Evolutionary conservation across 2,113 vertebrate genomes (phyloP), one percentile per base, ranked within the genome.

Genomic region (Ochotona princeps): DNA sequence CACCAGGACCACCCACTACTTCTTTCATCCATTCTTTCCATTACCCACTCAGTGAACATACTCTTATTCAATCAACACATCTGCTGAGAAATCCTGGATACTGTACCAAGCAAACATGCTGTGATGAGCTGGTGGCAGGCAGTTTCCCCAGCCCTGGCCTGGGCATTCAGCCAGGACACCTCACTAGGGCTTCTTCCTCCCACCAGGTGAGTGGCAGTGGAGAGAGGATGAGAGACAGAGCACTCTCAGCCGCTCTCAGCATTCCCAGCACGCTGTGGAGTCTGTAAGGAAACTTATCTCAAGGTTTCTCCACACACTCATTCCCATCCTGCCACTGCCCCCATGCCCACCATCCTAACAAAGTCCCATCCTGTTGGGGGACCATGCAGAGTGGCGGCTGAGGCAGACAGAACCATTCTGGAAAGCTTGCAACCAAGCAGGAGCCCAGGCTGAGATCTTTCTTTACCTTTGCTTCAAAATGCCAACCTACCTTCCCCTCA

Each of bases 161-260:
- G 6, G 9, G 17, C 1, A 20, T 23, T 66, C 47, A 69, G 44
- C 35, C 66, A 26, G 0, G 6, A 6, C 1, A 38, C n/a, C 51
- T 32, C 63, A 57, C 32, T 2, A 44, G 1, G 18, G 18, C 66
- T 30, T 28, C 35, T 26, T 12, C 17, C 14, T 8, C 75, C 3
- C 3, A 0, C 65, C 8, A 67, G 25, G 14, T 2, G n/a, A 8
- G 13, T 28, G 20, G n/a, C 70, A 17, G 1, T 18, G 21, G 28
- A 28, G 35, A 26, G 44, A 66, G 17, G 23, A 8, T 1, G 4
- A 21, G 18, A 66, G 49, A 23, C 32, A 72, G 10, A 65, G 21
- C 38, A 2, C 57, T 82, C 78, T 57, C 51, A 4, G 25, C 30
- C 2, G 4, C 5, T 79, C 90, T 70, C 81, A 28, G 47, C 63